These are phyloP conservation scores for Brachypteracias leptosomus DNA, from an alignment of 2,113 vertebrate species.

Conservation along the genomic window DNA sequence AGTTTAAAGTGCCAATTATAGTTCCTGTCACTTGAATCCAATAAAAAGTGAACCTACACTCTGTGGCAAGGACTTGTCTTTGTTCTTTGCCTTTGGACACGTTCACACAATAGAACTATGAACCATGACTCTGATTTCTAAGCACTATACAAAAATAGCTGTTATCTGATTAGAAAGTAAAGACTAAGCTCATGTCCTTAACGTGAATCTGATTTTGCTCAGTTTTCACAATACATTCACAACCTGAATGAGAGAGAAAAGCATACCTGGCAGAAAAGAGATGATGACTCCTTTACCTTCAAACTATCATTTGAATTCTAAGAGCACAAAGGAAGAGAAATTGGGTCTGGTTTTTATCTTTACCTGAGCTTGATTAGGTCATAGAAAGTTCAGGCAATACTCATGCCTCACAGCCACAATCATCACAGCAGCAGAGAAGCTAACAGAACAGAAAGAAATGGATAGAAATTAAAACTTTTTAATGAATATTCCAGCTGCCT, in stretches of 20 bases:
- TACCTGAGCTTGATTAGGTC: slow-evolving; percentile 59
- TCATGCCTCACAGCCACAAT: slow-evolving; percentile 35
- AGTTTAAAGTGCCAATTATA: not conserved
- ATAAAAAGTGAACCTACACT: not conserved
- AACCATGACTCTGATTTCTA: not conserved
- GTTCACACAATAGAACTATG: not conserved
- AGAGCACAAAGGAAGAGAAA: slow-evolving; percentile 39
- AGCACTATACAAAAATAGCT: not conserved
- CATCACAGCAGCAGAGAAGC: slow-evolving; percentile 50
- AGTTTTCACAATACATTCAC: slow-evolving; percentile 23
- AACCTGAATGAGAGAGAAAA: not conserved
- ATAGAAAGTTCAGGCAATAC: slow-evolving; percentile 54
- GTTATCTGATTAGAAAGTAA: slow-evolving; percentile 23
- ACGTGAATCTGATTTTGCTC: not conserved
- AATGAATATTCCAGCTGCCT: slow-evolving; percentile 52
- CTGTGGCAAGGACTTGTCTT: not conserved
- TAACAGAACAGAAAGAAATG: slow-evolving; percentile 41
- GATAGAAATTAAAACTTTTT: slow-evolving; percentile 61
- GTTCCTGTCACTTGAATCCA: slow-evolving; percentile 33
- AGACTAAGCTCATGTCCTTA: not conserved
- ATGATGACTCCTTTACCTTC: slow-evolving; percentile 25
- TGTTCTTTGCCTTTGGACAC: not conserved
- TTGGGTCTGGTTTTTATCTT: slow-evolving; percentile 53
- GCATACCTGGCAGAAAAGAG: not conserved
- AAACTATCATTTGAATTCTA: slow-evolving; percentile 48